phyloP scores from a whole-genome alignment of 2,888 invertebrate genomes.

The Platycnemis pennipes region DNA sequence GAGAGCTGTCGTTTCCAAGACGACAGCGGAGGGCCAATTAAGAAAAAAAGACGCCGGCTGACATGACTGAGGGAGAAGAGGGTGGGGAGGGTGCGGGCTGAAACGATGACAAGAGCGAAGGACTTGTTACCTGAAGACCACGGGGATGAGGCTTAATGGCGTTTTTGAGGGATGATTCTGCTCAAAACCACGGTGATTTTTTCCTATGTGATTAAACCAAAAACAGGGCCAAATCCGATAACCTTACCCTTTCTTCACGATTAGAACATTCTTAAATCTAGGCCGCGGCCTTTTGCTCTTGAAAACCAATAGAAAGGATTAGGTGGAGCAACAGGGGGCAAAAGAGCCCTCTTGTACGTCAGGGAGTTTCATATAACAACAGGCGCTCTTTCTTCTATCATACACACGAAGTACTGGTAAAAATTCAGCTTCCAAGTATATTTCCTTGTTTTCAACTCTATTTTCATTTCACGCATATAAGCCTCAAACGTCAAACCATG shows the following conservation, averaged over 20 bases:
- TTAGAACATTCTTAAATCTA: not conserved
- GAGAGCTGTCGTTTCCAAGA: conserved; percentile 33
- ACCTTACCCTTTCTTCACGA: not conserved
- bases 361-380: not conserved
- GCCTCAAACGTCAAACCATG: no score
- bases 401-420: not conserved
- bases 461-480: no score
- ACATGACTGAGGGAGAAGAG: not conserved
- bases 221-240: not conserved
- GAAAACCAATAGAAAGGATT: not conserved
- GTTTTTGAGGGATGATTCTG: not conserved
- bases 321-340: not conserved
- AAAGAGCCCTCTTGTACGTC: not conserved
- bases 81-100: not conserved
- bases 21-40: conserved; percentile 27
- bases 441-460: no score
- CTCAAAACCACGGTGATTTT: not conserved
- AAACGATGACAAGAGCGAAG: not conserved
- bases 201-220: not conserved
- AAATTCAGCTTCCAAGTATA: no score
- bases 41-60: not conserved
- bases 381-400: not conserved
- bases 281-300: not conserved
- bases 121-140: conserved; percentile 4
- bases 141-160: not conserved